phyloP scores from a whole-genome alignment of 1,140 invertebrate species.

The Drosophila mojavensis region DNA sequence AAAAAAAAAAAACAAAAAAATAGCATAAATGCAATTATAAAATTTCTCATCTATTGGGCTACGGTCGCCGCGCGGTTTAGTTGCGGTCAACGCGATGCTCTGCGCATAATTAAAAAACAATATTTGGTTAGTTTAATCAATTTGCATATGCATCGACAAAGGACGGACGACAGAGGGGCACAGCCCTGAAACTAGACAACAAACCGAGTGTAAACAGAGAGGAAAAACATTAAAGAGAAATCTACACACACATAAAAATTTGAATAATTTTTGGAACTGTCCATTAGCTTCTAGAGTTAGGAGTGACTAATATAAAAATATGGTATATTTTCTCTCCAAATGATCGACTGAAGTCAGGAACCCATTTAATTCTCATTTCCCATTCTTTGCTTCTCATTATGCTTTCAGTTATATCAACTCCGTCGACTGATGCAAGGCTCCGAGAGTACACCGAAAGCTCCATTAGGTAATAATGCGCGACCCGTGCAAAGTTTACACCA shows the following conservation, averaged over 20 bases:
- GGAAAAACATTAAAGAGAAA: slow-evolving; percentile 12
- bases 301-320: too few relatives aligned
- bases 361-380: too few relatives aligned
- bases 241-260: slow-evolving; percentile 27
- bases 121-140: slow-evolving; percentile 82
- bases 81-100: slow-evolving; percentile 61
- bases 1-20: slow-evolving; percentile 51
- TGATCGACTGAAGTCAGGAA: too few relatives aligned
- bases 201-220: not conserved
- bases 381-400: not conserved
- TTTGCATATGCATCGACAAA: slow-evolving; percentile 60
- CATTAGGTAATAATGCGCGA: slow-evolving; percentile 96
- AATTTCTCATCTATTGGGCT: slow-evolving; percentile 76
- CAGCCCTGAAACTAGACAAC: slow-evolving; percentile 22
- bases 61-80: slow-evolving; percentile 53
- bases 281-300: too few relatives aligned
- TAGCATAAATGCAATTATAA: slow-evolving; percentile 78
- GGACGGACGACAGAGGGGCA: not conserved
- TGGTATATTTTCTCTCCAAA: too few relatives aligned
- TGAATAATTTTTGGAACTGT: too few relatives aligned
- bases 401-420: slow-evolving; percentile 91
- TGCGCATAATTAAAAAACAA: slow-evolving; percentile 81
- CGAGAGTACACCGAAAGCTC: slow-evolving; percentile 92
- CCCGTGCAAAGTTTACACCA: slow-evolving; percentile 95
- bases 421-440: slow-evolving; percentile 94